Percentiles rank a stretch among this genome's conserved stretches.
phyloP scores from a whole-genome alignment of 1,140 invertebrate genomes.

The Panulirus ornatus region DNA sequence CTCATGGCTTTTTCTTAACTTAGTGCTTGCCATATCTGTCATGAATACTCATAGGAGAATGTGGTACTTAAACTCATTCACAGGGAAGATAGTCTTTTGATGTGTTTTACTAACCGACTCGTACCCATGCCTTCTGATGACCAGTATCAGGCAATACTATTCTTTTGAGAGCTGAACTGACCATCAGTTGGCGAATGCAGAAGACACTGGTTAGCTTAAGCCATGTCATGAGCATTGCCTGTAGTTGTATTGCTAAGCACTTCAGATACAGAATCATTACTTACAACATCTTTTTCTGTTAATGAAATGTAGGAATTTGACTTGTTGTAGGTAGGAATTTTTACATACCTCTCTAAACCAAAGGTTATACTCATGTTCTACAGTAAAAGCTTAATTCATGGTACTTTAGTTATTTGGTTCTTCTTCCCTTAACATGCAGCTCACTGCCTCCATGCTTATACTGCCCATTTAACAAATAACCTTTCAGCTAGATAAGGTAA shows the following conservation, averaged over 20 bases:
- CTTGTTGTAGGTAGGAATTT: too few species aligned
- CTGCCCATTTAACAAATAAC: neutral
- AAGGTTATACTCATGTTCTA: too few species aligned
- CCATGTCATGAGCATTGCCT: too few species aligned
- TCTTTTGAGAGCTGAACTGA: neutral
- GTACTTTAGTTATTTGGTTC: too few species aligned
- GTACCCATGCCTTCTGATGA: neutral
- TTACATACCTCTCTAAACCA: too few species aligned
- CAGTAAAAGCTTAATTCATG: too few species aligned
- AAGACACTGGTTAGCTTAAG: neutral
- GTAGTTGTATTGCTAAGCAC: too few species aligned
- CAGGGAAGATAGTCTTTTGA: neutral
- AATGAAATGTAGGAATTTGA: too few species aligned
- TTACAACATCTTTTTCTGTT: too few species aligned
- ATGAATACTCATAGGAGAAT: neutral
- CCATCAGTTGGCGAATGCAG: neutral
- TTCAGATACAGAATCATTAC: too few species aligned
- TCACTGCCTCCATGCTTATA: neutral
- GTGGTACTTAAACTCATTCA: neutral
- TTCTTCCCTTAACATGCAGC: too few species aligned
- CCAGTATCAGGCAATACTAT: neutral
- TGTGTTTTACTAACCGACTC: neutral
- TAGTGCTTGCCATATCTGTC: conserved; percentile 1
- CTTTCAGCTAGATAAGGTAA: neutral
- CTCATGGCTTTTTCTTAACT: neutral